phyloP scores from a whole-genome alignment of 2,797 vertebrate species.

The Antrozous pallidus region DNA sequence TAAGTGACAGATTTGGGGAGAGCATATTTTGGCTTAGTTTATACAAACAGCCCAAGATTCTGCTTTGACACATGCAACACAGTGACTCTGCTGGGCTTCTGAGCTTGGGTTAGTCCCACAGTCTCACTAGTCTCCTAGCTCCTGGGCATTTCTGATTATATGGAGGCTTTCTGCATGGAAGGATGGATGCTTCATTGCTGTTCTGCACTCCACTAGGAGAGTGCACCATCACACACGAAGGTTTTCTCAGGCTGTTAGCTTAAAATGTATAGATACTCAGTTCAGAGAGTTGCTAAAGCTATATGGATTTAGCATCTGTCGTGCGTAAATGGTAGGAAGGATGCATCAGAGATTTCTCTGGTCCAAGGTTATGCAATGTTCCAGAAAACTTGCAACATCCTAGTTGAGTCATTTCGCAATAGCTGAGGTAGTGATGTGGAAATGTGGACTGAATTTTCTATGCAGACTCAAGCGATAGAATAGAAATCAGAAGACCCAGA shows the following conservation, averaged over 20 bases:
- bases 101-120: not conserved
- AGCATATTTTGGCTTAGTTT: not conserved
- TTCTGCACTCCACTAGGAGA: not conserved
- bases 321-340: constrained; percentile 8
- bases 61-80: not conserved
- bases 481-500: not conserved
- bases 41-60: not conserved
- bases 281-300: not conserved
- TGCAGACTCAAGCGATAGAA: not conserved
- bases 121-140: not conserved
- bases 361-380: not conserved
- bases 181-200: not conserved
- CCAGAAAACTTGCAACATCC: constrained; percentile 41
- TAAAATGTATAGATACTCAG: not conserved
- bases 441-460: not conserved
- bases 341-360: not conserved
- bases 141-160: not conserved
- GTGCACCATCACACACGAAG: not conserved
- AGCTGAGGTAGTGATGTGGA: not conserved
- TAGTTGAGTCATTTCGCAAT: constrained; percentile 6
- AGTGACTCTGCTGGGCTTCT: not conserved
- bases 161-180: not conserved
- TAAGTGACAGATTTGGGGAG: not conserved
- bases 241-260: not conserved
- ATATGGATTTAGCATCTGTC: not conserved